Conservation (phyloP, 2,888 invertebrate genomes). For the Disparrhopalites patrizii region DNA sequence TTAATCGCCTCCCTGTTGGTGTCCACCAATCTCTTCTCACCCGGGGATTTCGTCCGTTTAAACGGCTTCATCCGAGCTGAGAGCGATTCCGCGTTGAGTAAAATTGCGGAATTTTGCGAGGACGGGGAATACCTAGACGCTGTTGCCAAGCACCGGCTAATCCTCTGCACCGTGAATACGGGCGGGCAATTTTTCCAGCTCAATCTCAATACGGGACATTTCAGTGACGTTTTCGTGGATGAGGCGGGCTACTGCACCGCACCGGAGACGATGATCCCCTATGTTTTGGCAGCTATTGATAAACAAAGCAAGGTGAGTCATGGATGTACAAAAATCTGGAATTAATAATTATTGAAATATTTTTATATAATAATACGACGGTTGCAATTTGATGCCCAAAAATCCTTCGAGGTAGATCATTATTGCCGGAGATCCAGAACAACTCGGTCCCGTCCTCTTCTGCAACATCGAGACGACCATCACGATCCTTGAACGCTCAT, state of each 20-base stretch:
- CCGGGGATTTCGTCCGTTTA: slow-evolving; percentile 69
- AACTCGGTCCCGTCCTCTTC: slow-evolving; percentile 75
- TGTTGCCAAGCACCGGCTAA: slow-evolving; percentile 72
- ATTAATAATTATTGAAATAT: no score
- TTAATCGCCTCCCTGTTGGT: slow-evolving; percentile 73
- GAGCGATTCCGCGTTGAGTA: slow-evolving; percentile 62
- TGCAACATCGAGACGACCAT: slow-evolving; percentile 55
- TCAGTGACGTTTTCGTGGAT: slow-evolving; percentile 85
- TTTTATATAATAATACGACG: no score
- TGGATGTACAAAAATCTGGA: no score
- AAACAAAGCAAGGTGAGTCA: slow-evolving; percentile 41
- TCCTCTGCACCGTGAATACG: slow-evolving; percentile 77
- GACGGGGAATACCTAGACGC: slow-evolving; percentile 61
- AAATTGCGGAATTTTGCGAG: slow-evolving; percentile 67
- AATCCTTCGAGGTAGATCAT: slow-evolving; percentile 53
- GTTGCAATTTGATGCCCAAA: no score
- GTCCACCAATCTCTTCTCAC: slow-evolving; percentile 61
- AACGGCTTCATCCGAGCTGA: slow-evolving; percentile 55
- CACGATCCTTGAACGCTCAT: slow-evolving; percentile 68
- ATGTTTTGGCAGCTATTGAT: slow-evolving; percentile 54
- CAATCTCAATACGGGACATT: slow-evolving; percentile 71
- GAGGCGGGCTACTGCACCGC: slow-evolving; percentile 63
- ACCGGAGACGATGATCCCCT: slow-evolving; percentile 79
- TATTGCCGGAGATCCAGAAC: slow-evolving; percentile 75
- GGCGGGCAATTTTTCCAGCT: slow-evolving; percentile 66